Base-by-base conservation (phyloP, 2,888 invertebrate species). In the Biston betularia region DNA sequence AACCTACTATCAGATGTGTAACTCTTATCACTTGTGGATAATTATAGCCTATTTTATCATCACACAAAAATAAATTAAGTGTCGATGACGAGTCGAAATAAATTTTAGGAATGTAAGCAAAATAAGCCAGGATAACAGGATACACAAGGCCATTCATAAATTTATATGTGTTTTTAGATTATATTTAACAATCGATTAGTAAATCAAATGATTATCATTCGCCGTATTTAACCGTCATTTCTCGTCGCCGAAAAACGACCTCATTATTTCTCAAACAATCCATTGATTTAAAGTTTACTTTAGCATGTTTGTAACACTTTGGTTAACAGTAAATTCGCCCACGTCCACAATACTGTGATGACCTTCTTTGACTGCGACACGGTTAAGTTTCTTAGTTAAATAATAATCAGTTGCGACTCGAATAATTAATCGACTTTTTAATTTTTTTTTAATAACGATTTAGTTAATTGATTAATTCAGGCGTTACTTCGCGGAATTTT, bases 311-410 rank as follows among this genome's bases (percentile, higher is more conserved):
- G 65, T 61, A 61, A 61, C 42, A 65, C 65, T 58, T 66, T 48
- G 49, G 57, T 63, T 63, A 68, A 63, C 67, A 46, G 67, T 68
- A 50, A 63, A 50, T 56, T 68, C 67, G 50, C 63, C 67, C 50
- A 68, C 63, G 59, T 24, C 24, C 42, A 34, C 49, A n/a, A 52
- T 44, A 40, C 50, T 50, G 54, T 56, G 38, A 6, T 24, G 67
- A 57, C 63, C 67, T 63, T 67, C 58, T 50, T 58, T 59, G 40
- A 35, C 56, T 48, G 52, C 24, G 34, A 53, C 58, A 56, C 59
- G 54, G 50, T 60, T 63, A 63, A 63, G 63, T 48, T 42, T 50
- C 40, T 58, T 63, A 50, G 54, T 54, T 63, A 40, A 57, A 53
- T 46, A 57, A 53, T 46, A 61, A 57, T 63, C 54, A 63, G 46